Base-by-base conservation (phyloP, 1,140 invertebrate genomes). In the Dreissena polymorpha region DNA sequence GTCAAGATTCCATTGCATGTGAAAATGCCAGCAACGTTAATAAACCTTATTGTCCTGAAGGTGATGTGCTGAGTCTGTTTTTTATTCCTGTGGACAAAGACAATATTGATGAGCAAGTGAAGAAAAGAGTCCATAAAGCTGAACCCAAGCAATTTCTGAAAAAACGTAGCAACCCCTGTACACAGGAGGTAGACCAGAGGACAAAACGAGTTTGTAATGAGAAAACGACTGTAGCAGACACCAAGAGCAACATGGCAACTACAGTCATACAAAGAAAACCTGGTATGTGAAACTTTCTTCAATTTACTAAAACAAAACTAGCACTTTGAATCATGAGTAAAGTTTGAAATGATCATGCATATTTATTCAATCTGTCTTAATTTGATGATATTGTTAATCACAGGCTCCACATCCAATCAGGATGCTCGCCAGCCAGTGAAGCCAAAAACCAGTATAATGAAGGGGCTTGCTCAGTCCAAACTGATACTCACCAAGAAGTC, bases 401-500 rank as follows among this genome's bases (percentile, higher is more conserved):
- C 39, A 39, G 39, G 39, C 39, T 39, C 39, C 39, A 2, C 39
- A 39, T 39, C 39, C 57, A 60, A 60, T 3, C 21, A 18, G 16
- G 57, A 23, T 60, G 14, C 21, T 51, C 12, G 39, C 8, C 27
- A 71, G 53, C 64, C 27, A 64, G 25, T 71, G 2, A 83, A 83
- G 23, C 81, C 73, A 21, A 76, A 60, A 25, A 2, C 53, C n/a
- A 65, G 51, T 18, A 49, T 73, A 16, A 25, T 83, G 14, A 91
- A 88, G 71, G 90, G 88, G 18, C 74, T 91, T 10, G 87, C 91
- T 1, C 87, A 89, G 68, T 88, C 88, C 27, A 89, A 88, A 78
- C 85, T 92, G 5, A 86, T 92, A 18, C 79, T 92, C 55, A 8
- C 57, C 6, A 86, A 88, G 57, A 91, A 90, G 75, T 55, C 79